phyloP scores from a whole-genome alignment of 1,140 invertebrate genomes.

The Listronotus oregonensis region DNA sequence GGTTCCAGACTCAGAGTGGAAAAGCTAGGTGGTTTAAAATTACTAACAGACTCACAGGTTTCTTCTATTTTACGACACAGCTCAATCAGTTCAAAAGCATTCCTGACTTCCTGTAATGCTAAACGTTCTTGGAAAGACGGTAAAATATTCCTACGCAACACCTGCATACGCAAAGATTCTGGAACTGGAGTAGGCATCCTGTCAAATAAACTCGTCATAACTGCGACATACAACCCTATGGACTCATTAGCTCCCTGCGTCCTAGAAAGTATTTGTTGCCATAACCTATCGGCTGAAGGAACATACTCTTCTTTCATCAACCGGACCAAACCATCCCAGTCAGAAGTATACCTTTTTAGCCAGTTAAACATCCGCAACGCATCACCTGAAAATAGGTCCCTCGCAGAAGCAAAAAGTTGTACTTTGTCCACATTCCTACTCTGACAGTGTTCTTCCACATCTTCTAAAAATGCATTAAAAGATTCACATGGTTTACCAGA shows the following conservation, averaged over 20 bases:
- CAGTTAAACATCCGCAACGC: neutral
- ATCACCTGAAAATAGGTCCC: neutral
- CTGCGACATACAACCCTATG: neutral
- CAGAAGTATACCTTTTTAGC: neutral
- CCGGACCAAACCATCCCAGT: no score
- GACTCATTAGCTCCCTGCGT: neutral
- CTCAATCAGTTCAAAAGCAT: neutral
- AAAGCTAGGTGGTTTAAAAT: constrained; percentile 1
- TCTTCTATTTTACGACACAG: constrained; percentile 1
- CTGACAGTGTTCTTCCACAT: neutral
- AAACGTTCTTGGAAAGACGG: neutral
- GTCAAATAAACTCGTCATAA: neutral
- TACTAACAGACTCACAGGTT: neutral
- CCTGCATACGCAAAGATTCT: neutral
- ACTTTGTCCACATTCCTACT: neutral
- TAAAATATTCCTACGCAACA: constrained; percentile 5
- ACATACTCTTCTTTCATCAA: neutral
- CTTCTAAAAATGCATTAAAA: constrained; percentile 3
- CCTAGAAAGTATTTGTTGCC: neutral
- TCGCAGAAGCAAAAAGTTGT: constrained; percentile 1
- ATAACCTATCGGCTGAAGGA: neutral
- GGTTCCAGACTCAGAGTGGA: neutral
- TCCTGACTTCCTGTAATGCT: no score
- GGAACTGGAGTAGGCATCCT: constrained; percentile 1
- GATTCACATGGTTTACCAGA: neutral